Conservation (phyloP, 2,113 vertebrate species). For the Rhinoptilus africanus region DNA sequence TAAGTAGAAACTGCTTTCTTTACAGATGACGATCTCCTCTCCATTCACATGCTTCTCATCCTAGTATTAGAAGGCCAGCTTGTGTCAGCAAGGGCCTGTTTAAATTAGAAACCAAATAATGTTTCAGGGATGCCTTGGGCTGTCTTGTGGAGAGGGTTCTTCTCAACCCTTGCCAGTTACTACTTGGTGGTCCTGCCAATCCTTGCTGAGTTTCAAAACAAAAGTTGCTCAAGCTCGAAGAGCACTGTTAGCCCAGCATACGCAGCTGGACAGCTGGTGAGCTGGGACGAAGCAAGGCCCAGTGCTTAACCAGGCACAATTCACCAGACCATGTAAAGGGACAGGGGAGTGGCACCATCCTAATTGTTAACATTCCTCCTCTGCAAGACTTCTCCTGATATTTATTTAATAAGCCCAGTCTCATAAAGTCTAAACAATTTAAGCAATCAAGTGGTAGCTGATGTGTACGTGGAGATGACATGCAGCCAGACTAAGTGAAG, state of each 20-base stretch:
- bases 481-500: not conserved
- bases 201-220: constrained; percentile 58
- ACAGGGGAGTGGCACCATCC: constrained; percentile 21
- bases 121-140: constrained; percentile 57
- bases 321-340: constrained; percentile 1
- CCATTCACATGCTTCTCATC: constrained; percentile 51
- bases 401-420: constrained; percentile 35
- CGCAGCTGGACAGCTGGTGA: constrained; percentile 13
- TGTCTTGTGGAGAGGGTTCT: constrained; percentile 59
- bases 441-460: constrained; percentile 29
- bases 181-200: constrained; percentile 68
- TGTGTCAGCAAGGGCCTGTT: constrained; percentile 57
- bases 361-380: constrained; percentile 54
- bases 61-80: constrained; percentile 44
- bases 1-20: constrained; percentile 28
- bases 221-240: constrained; percentile 45
- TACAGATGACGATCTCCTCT: constrained; percentile 37
- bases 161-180: constrained; percentile 61
- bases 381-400: constrained; percentile 32
- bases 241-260: not conserved
- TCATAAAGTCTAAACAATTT: constrained; percentile 22
- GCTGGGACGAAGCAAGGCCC: not conserved
- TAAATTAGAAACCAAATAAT: constrained; percentile 67
- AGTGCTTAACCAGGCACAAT: not conserved
- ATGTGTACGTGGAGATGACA: not conserved